Base-by-base conservation (phyloP, 2,113 vertebrate genomes). In the Erythrocercus mccallii region DNA sequence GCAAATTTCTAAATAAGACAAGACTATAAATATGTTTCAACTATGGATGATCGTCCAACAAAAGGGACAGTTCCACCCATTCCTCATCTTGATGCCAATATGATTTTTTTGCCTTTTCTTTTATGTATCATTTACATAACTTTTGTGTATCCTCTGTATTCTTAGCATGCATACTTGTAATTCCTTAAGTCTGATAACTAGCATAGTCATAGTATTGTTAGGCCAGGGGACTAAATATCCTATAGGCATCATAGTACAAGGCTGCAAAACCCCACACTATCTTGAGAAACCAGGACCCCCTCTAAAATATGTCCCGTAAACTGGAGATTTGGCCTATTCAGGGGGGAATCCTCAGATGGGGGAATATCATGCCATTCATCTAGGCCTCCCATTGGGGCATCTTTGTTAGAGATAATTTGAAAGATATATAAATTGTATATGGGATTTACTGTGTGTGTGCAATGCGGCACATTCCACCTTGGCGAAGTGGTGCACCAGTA, bases 401-500 rank as follows among this genome's bases (percentile, higher is more conserved):
- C 35, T 11, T 62, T 62, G 30, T 62, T 27, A 62, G 45, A 6
- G 47, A 30, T 62, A 16, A 51, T 62, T 50, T 61, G 24, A 40
- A 16, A 27, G 28, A 14, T 40, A 8, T 51, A 7, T n/a, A 40
- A 62, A 51, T n/a, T 16, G 17, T n/a, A 13, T 27, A 62, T 1
- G 1, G 0, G 5, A 62, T n/a, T 19, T 23, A 17, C n/a, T 3
- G 1, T 17, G 24, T 12, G 6, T 19, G 11, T 17, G 30, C 47
- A 22, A 22, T 22, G 23, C 0, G 0, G 8, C 1, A 0, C 18
- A 14, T 78, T 15, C 24, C 24, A 14, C 19, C 18, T n/a, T 8
- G 47, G 13, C 0, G 1, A 62, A 78, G 31, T 27, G 18, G 11
- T 12, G 18, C 11, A 33, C 30, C 8, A 20, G 10, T 27, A 27